These are phyloP conservation scores for Taxidea taxus DNA, from an alignment of 2,113 vertebrate genomes.

Conservation along the genomic window DNA sequence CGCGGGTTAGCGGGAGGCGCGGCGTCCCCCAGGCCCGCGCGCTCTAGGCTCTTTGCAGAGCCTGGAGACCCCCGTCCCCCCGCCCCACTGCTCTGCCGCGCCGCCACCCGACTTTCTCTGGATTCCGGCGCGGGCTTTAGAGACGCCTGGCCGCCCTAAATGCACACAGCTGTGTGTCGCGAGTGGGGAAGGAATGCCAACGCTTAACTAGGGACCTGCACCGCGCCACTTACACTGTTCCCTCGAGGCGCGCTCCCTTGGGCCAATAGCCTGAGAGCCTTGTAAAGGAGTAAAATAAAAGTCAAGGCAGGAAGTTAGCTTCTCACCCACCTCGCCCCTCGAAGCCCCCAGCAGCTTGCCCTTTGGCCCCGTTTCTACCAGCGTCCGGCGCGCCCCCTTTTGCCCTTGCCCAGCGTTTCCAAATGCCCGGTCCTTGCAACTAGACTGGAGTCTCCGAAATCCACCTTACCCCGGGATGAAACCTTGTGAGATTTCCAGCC, in stretches of 20 bases:
- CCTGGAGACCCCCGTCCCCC: background rate
- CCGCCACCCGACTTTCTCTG: background rate
- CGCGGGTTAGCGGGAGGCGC: background rate
- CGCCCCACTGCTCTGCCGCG: background rate
- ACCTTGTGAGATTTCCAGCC: background rate
- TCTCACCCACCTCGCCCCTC: background rate
- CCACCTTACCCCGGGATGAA: background rate
- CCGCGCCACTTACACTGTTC: background rate
- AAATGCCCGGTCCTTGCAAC: background rate
- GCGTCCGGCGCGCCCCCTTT: background rate
- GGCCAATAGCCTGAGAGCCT: background rate
- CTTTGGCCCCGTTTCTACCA: fast-evolving
- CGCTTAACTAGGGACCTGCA: background rate
- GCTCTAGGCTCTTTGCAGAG: background rate
- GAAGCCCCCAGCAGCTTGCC: background rate
- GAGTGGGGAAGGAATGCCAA: background rate
- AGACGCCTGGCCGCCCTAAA: background rate
- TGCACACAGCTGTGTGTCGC: background rate
- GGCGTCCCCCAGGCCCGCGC: background rate
- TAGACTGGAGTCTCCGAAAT: background rate
- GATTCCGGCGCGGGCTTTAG: fast-evolving
- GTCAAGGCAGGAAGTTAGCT: background rate
- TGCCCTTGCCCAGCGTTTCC: background rate
- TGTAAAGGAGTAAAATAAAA: background rate
- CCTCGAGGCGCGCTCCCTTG: background rate